Evolutionary conservation across 2,113 vertebrate genomes (phyloP).

Genomic region (Pampusana beccarii): DNA sequence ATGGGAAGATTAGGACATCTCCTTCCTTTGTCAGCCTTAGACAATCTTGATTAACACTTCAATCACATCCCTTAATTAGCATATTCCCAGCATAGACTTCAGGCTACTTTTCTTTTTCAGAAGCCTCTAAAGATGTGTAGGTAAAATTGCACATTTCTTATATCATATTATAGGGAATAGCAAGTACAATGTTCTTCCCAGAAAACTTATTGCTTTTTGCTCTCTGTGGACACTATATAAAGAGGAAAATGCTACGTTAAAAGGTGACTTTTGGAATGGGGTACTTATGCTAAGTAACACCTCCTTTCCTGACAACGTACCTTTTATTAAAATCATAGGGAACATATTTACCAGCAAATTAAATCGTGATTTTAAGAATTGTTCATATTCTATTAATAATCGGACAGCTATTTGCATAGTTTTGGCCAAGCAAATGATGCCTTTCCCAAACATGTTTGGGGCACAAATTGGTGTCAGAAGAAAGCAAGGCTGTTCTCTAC

Average conservation of each 20-base stretch:
- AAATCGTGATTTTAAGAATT: not conserved
- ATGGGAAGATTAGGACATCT: slow-evolving; percentile 32
- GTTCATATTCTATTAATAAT: not conserved
- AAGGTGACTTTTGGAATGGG: not conserved
- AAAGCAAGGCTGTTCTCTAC: not conserved
- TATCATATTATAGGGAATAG: not conserved
- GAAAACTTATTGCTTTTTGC: not conserved
- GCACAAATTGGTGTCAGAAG: not conserved
- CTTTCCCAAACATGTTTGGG: not conserved
- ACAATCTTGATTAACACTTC: slow-evolving; percentile 31
- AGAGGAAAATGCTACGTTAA: not conserved
- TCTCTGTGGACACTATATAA: not conserved
- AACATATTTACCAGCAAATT: not conserved
- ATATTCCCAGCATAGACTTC: slow-evolving; percentile 13
- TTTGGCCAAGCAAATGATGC: not conserved
- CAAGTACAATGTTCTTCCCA: not conserved
- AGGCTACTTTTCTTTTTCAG: not conserved
- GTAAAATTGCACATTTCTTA: not conserved
- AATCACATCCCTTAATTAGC: slow-evolving; percentile 38
- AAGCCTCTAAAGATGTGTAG: not conserved
- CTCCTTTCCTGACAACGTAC: not conserved
- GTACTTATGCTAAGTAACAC: not conserved
- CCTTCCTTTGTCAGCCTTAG: not conserved
- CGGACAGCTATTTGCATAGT: not conserved
- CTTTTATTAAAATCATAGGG: not conserved